Conservation (phyloP, 2,113 vertebrate genomes). For the Paracanthobrama guichenoti region DNA sequence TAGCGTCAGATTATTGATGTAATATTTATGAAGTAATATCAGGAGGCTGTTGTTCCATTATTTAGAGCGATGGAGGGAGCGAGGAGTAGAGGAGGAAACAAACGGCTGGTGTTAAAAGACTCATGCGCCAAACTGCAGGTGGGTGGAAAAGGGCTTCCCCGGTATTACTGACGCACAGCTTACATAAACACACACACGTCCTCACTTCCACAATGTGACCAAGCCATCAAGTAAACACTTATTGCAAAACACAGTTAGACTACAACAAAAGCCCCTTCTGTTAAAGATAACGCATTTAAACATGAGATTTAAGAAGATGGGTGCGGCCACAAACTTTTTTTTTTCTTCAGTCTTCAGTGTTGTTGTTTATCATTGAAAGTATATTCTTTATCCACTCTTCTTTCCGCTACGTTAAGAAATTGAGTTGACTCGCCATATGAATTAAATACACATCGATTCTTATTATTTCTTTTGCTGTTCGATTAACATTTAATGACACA, state of each 20-base stretch:
- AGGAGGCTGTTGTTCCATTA: constrained; percentile 73
- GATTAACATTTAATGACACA: too few species aligned
- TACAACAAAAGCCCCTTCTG: neutral
- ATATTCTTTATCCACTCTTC: too few species aligned
- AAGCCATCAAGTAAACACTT: constrained; percentile 8
- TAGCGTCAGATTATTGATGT: constrained; percentile 75
- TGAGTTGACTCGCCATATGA: too few species aligned
- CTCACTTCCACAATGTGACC: constrained; percentile 30
- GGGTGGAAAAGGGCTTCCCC: constrained; percentile 77
- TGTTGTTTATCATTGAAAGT: too few species aligned
- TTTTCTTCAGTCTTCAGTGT: too few species aligned
- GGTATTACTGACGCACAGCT: constrained; percentile 55
- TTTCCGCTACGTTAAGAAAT: too few species aligned
- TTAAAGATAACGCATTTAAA: neutral
- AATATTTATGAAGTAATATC: constrained; percentile 78
- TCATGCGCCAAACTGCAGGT: constrained; percentile 60
- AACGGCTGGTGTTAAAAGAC: constrained; percentile 61
- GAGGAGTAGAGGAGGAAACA: constrained; percentile 47
- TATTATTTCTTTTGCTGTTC: too few species aligned
- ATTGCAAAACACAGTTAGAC: constrained; percentile 17
- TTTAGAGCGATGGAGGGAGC: constrained; percentile 61
- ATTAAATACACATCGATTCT: too few species aligned
- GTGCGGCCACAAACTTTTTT: too few species aligned
- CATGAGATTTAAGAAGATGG: neutral
- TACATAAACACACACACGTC: constrained; percentile 62